Percentiles rank a stretch among this genome's conserved stretches.
These are phyloP conservation scores for Drosophila pegasa DNA, from an alignment of 2,888 invertebrate genomes.

Conservation along the genomic window DNA sequence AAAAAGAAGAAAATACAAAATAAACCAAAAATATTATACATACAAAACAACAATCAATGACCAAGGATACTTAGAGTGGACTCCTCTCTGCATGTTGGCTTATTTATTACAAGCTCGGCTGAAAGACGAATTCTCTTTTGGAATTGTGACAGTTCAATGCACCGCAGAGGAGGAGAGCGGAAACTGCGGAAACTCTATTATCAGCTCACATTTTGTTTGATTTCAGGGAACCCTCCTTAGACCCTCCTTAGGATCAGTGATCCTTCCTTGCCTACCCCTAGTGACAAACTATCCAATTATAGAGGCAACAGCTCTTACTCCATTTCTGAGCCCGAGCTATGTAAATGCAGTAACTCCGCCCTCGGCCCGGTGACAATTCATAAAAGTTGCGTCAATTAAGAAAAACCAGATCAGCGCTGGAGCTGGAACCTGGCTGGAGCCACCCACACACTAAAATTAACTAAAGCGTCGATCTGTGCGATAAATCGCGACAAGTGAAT, in stretches of 20 bases:
- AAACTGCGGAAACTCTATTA: background rate
- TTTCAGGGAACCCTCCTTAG: background rate
- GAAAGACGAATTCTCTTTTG: background rate
- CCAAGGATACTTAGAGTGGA: conserved; percentile 21
- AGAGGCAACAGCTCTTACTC: conserved; percentile 68
- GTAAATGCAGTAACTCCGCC: conserved; percentile 61
- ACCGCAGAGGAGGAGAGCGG: background rate
- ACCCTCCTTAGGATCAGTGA: background rate
- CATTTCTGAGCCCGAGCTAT: conserved; percentile 42
- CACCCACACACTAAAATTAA: conserved; percentile 75
- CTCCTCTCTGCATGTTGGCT: conserved; percentile 11
- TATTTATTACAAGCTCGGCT: conserved; percentile 27
- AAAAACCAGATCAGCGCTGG: conserved; percentile 57
- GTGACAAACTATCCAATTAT: conserved; percentile 76
- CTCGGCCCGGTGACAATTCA: conserved; percentile 47
- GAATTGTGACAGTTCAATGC: conserved; percentile 4
- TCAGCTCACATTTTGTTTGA: background rate
- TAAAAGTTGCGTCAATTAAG: conserved; percentile 75
- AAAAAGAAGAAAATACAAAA: conserved; percentile 46
- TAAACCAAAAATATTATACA: conserved; percentile 70
- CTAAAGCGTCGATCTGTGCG: conserved; percentile 75
- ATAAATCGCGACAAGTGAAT: conserved; percentile 76
- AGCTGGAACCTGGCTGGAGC: conserved; percentile 22
- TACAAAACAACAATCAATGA: conserved; percentile 35
- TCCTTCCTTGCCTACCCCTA: background rate